Conservation (phyloP, 2,113 vertebrate genomes). For the Edolisoma coerulescens region DNA sequence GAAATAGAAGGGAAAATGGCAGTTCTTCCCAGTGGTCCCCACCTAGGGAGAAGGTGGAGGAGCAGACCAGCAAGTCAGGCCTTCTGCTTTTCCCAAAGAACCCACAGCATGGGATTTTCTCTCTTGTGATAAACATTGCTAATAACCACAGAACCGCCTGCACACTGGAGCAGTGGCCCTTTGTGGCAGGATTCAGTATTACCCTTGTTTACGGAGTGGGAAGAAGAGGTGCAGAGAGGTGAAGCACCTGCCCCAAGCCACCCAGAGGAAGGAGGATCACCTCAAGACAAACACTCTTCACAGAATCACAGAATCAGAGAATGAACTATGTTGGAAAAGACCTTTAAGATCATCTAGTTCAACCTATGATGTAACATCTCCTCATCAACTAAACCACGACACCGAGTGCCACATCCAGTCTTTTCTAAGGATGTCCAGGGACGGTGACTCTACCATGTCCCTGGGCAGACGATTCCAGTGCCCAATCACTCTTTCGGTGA, state of each 20-base stretch:
- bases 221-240: not conserved
- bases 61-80: not conserved
- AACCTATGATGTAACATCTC: not conserved
- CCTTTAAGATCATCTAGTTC: not conserved
- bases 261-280: not conserved
- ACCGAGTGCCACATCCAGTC: not conserved
- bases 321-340: not conserved
- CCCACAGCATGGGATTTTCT: fast-evolving
- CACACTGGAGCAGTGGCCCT: not conserved
- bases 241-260: not conserved
- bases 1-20: not conserved
- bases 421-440: not conserved
- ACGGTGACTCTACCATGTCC: not conserved
- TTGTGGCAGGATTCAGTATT: not conserved
- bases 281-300: not conserved
- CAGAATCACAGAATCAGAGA: not conserved
- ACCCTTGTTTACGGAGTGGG: fast-evolving
- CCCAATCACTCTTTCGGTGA: not conserved
- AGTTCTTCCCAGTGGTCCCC: not conserved
- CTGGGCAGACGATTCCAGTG: not conserved
- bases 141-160: fast-evolving
- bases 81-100: not conserved
- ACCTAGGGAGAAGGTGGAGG: not conserved
- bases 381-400: not conserved
- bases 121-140: not conserved